Percentiles rank a stretch among this genome's conserved stretches.
Evolutionary conservation across 2,888 invertebrate species (phyloP).

Genomic region (Emesis furor): DNA sequence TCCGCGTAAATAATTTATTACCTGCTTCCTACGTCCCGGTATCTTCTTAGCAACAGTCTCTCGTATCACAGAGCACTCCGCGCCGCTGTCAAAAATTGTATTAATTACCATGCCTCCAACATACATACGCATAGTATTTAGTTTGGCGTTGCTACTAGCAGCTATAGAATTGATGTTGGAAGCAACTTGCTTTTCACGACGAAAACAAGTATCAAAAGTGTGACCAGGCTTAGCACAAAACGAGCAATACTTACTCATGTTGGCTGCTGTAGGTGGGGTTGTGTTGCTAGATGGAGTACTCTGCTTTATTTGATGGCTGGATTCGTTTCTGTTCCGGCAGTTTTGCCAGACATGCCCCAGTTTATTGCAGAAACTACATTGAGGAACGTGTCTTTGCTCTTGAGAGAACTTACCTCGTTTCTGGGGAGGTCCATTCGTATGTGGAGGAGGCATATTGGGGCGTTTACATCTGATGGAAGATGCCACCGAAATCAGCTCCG

Average conservation of each 20-base stretch:
- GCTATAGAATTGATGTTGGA: neutral
- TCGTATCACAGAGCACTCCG: constrained; percentile 17
- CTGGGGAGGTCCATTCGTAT: too few species aligned
- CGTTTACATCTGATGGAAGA: too few species aligned
- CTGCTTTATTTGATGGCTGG: too few species aligned
- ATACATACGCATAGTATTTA: constrained; percentile 25
- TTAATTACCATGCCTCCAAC: constrained; percentile 6
- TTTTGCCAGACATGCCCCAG: too few species aligned
- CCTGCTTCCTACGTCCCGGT: constrained; percentile 6
- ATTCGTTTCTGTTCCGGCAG: too few species aligned
- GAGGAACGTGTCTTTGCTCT: too few species aligned
- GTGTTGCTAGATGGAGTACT: too few species aligned
- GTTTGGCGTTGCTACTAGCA: neutral
- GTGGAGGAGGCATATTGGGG: too few species aligned
- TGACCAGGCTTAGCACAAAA: constrained; percentile 11
- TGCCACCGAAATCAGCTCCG: too few species aligned
- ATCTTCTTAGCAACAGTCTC: constrained; percentile 32
- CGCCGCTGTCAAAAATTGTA: constrained; percentile 27
- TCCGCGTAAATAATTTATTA: constrained; percentile 28
- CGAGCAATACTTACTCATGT: neutral
- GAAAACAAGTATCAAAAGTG: neutral
- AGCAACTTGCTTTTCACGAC: neutral
- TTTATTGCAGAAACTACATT: too few species aligned
- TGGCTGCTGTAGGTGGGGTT: neutral
- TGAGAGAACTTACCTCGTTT: too few species aligned